A percentile compares a stretch with the other conserved stretches of the same genome.
phyloP scores from a whole-genome alignment of 2,113 vertebrate species.

The Oreochromis niloticus region DNA sequence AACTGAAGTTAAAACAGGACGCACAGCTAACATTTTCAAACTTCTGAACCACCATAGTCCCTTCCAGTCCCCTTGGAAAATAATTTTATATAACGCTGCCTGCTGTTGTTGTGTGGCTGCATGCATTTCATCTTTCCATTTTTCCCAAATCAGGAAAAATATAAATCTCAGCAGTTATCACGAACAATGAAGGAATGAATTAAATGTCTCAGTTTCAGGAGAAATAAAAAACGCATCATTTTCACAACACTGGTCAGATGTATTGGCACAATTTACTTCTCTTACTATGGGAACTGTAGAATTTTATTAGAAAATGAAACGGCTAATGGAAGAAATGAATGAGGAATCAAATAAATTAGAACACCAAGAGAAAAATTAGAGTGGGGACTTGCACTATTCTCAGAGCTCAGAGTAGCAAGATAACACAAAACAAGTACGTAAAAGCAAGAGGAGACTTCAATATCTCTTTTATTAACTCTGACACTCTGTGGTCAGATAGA shows the following conservation, averaged over 20 bases:
- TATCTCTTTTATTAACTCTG: conserved; percentile 64
- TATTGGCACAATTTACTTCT: background rate
- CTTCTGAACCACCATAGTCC: background rate
- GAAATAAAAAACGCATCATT: background rate
- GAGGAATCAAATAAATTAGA: background rate
- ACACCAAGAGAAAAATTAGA: background rate
- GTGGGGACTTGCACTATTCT: background rate
- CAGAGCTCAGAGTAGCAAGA: background rate
- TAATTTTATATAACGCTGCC: background rate
- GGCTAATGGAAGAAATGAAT: background rate
- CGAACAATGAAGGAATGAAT: background rate
- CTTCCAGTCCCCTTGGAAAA: background rate
- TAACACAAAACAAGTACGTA: conserved; percentile 8
- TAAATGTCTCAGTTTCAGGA: background rate
- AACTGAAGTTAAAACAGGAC: fast-evolving
- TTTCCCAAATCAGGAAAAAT: background rate
- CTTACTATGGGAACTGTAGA: background rate
- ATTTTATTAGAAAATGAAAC: background rate
- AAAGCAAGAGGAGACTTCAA: conserved; percentile 34
- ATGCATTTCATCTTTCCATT: background rate
- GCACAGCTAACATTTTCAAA: background rate
- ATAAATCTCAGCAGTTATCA: background rate
- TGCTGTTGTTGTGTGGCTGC: background rate
- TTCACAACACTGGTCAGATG: background rate
- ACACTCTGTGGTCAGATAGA: conserved; percentile 56